Evolutionary conservation across 2,797 vertebrate species (phyloP).

Genomic region (Percopsis omiscomaycus): DNA sequence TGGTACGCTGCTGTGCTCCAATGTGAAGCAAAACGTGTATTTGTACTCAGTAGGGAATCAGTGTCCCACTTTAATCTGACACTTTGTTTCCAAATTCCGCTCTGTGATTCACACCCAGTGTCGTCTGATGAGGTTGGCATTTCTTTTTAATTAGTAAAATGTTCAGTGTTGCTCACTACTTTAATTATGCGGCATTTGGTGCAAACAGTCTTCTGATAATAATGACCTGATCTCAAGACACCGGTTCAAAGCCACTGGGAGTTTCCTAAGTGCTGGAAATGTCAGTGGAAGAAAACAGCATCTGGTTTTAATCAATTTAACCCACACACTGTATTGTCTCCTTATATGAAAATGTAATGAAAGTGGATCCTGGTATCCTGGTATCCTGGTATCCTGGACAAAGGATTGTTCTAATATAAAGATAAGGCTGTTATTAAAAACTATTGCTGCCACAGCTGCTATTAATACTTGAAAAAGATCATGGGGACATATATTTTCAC

Average conservation of each 20-base stretch:
- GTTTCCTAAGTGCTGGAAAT: slow-evolving; percentile 8
- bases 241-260: slow-evolving; percentile 8
- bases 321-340: background rate
- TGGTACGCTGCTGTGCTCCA: background rate
- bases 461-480: background rate
- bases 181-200: slow-evolving; percentile 47
- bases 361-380: no score
- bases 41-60: slow-evolving; percentile 5
- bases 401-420: background rate
- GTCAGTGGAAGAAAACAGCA: slow-evolving; percentile 4
- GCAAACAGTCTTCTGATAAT: slow-evolving; percentile 23
- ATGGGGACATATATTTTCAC: no score
- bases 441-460: background rate
- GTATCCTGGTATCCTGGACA: background rate
- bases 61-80: slow-evolving; percentile 22
- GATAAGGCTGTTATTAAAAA: background rate
- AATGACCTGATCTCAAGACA: slow-evolving; percentile 26
- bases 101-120: slow-evolving; percentile 26
- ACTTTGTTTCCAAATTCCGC: slow-evolving; percentile 36
- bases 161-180: slow-evolving; percentile 27
- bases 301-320: slow-evolving; percentile 5
- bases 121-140: slow-evolving; percentile 46
- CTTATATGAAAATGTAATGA: background rate
- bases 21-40: background rate
- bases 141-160: slow-evolving; percentile 54